phyloP scores from a whole-genome alignment of 2,113 vertebrate species.

The Chaetura pelagica region DNA sequence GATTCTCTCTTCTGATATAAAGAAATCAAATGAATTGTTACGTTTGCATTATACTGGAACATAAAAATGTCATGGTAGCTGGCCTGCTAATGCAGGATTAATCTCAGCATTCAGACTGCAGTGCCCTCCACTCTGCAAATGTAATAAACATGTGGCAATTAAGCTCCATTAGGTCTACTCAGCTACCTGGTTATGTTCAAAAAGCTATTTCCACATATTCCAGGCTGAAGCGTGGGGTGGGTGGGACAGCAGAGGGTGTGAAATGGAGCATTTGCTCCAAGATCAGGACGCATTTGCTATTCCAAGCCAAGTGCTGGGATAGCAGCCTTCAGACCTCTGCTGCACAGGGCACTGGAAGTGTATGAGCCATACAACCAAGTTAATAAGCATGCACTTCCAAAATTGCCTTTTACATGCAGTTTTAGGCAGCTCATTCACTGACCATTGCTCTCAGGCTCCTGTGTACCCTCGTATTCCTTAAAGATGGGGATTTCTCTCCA shows the following conservation, averaged over 20 bases:
- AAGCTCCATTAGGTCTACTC: conserved; percentile 33
- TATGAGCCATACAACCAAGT: not conserved
- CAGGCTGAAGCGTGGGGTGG: not conserved
- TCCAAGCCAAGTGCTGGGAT: not conserved
- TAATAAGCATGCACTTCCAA: not conserved
- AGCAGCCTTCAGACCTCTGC: not conserved
- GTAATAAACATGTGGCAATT: conserved; percentile 43
- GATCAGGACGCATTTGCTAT: not conserved
- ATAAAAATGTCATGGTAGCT: conserved; percentile 25
- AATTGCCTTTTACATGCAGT: not conserved
- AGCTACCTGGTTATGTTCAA: not conserved
- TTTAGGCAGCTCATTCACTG: not conserved
- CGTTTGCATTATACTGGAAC: conserved; percentile 15
- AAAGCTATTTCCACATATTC: conserved; percentile 9
- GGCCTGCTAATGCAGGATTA: conserved; percentile 25
- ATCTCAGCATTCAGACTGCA: conserved; percentile 28
- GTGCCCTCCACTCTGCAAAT: conserved; percentile 17
- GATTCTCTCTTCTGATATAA: not conserved
- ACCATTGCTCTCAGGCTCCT: not conserved
- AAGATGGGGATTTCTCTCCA: not conserved
- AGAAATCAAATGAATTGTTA: conserved; percentile 23
- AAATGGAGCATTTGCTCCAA: not conserved
- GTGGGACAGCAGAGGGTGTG: not conserved
- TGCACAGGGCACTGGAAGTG: not conserved
- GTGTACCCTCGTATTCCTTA: not conserved